Percentiles rank a stretch among this genome's conserved stretches.
Conservation (phyloP, 1,140 invertebrate species). For the Capitella teleta region DNA sequence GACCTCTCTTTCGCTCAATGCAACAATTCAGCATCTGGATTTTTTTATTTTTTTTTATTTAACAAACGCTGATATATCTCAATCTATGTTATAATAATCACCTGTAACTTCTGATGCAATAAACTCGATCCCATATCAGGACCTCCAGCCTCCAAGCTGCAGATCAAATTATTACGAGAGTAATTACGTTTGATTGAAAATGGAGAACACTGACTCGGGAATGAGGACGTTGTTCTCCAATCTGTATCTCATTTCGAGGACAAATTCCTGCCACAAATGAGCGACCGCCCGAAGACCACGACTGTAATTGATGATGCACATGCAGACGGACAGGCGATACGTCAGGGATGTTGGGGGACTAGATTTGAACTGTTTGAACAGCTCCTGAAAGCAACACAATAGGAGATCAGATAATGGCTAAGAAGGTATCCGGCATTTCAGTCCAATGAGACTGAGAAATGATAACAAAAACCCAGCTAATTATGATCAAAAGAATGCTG, state of each 20-base stretch:
- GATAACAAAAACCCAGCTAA: too few relatives aligned
- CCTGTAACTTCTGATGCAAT: conserved; percentile 84
- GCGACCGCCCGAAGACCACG: conserved; percentile 69
- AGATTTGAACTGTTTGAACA: conserved; percentile 51
- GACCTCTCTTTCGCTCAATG: conserved; percentile 61
- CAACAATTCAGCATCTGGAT: conserved; percentile 92
- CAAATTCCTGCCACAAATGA: conserved; percentile 85
- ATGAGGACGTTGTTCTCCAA: conserved; percentile 73
- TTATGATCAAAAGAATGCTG: too few relatives aligned
- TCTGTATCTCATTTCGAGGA: conserved; percentile 74
- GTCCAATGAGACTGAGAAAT: too few relatives aligned
- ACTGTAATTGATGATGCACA: conserved; percentile 63
- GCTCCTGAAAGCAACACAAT: conserved; percentile 16
- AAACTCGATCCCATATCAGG: conserved; percentile 75
- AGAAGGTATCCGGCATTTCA: neutral
- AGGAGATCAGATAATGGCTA: neutral
- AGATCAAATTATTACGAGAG: neutral
- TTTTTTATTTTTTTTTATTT: too few relatives aligned
- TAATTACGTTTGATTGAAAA: too few relatives aligned
- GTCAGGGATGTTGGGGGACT: conserved; percentile 65
- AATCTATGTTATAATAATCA: conserved; percentile 17
- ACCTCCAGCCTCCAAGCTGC: conserved; percentile 59
- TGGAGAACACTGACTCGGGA: conserved; percentile 78
- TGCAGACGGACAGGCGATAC: conserved; percentile 69
- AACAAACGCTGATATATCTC: too few relatives aligned